A percentile compares a stretch with the other conserved stretches of the same genome.
These are phyloP conservation scores for Martes martes DNA, from an alignment of 2,113 vertebrate genomes.

Conservation along the genomic window DNA sequence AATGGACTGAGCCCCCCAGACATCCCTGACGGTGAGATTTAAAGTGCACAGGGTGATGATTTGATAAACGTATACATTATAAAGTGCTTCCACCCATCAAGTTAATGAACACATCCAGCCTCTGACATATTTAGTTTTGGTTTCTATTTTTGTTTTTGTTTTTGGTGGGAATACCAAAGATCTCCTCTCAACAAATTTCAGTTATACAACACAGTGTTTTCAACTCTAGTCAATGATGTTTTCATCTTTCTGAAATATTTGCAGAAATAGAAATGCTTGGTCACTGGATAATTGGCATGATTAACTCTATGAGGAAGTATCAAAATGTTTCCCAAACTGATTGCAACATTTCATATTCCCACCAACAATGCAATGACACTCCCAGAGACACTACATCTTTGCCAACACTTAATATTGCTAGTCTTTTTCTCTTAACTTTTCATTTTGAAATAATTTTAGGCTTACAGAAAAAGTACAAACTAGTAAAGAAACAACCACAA, in stretches of 20 bases:
- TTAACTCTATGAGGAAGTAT: not conserved
- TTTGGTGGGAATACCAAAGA: not conserved
- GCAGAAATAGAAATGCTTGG: not conserved
- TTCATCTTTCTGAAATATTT: not conserved
- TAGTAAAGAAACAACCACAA: not conserved
- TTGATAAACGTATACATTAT: not conserved
- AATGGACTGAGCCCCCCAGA: no score
- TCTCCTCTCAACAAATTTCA: not conserved
- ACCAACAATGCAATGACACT: not conserved
- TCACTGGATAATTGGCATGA: not conserved
- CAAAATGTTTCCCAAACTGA: not conserved
- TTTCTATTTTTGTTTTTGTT: not conserved
- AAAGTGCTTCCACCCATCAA: not conserved
- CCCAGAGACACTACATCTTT: not conserved
- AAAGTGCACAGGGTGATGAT: not conserved
- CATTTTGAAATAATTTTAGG: not conserved
- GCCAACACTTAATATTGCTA: not conserved
- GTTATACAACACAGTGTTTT: not conserved
- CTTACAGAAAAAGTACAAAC: not conserved
- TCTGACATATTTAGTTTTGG: not conserved
- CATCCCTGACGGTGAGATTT: not conserved
- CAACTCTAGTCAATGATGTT: not conserved
- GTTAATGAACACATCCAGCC: not conserved
- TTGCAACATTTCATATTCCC: not conserved
- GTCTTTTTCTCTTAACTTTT: not conserved